Percentiles rank a stretch among this genome's conserved stretches.
These are phyloP conservation scores for Drosophila rhopaloa DNA, from an alignment of 1,140 invertebrate genomes.

Conservation along the genomic window DNA sequence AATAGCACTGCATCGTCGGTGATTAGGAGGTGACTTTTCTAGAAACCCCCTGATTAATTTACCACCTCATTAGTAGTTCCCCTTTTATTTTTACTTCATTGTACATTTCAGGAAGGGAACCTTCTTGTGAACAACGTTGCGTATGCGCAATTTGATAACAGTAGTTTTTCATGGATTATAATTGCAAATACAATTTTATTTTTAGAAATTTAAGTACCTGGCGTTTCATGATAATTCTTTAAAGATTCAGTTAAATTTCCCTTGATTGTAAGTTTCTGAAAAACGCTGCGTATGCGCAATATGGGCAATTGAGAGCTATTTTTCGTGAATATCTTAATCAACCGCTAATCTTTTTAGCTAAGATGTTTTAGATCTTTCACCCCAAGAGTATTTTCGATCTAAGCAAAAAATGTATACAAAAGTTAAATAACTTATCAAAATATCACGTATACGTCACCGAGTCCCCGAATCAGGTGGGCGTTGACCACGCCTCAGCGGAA, in stretches of 20 bases:
- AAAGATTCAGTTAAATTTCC: too few species aligned
- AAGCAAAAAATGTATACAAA: background rate
- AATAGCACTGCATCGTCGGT: conserved; percentile 7
- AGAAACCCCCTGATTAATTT: background rate
- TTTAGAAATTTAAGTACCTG: too few species aligned
- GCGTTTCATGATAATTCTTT: too few species aligned
- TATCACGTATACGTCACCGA: conserved; percentile 36
- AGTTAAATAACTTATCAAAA: conserved; percentile 22
- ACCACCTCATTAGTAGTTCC: too few species aligned
- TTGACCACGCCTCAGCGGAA: conserved; percentile 15
- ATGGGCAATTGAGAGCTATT: too few species aligned
- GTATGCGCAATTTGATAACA: conserved; percentile 20
- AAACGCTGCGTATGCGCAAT: too few species aligned
- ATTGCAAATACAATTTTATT: too few species aligned
- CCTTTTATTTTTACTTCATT: conserved; percentile 14
- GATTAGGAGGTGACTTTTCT: conserved; percentile 28
- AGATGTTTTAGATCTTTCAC: background rate
- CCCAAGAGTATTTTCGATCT: background rate
- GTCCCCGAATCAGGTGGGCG: conserved; percentile 22
- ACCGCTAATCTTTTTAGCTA: too few species aligned
- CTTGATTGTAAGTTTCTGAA: too few species aligned
- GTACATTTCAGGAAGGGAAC: conserved; percentile 4
- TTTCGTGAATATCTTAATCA: too few species aligned
- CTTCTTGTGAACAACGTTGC: conserved; percentile 12
- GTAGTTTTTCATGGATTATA: background rate